Base-by-base conservation (phyloP, 1,140 invertebrate genomes). In the Drosophila chauvacae region DNA sequence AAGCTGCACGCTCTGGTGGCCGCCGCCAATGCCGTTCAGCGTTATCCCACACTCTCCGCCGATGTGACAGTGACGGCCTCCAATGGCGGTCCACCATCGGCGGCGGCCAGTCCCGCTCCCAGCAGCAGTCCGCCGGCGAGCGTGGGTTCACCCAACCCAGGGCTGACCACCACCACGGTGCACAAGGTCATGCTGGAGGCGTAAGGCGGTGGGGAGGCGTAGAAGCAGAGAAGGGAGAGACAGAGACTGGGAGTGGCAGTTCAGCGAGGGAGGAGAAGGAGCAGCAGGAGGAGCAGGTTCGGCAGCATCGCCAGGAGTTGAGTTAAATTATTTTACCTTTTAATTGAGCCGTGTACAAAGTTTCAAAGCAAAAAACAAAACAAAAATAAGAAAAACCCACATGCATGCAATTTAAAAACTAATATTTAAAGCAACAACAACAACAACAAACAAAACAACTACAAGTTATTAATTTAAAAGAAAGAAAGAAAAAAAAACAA, bases 161-260 rank as follows among this genome's bases (percentile, higher is more conserved):
- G 35, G 4, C 37, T 74, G 20, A 50, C 35, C 66, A 42, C 71
- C n/a, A 28, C 73, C n/a, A 28, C 80, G 76, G 93, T 94, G 93
- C 94, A 93, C 93, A 93, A 93, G 75, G 93, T 94, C 75, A 93
- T 94, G 93, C 77, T 94, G 85, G 94, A 94, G 90, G 94, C 94
- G 94, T 94, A 94, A 94, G 92, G 78, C 75, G 85, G 77, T 80
- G 0, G 2, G 23, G 33, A 28, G 48, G 30, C 9, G 18, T 6
- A 2, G 45, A 11, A 9, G 42, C 51, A 33, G 41, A 53, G 59
- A 63, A 63, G 74, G 59, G 60, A 76, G 83, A 77, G 77, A 68
- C 66, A 75, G 68, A 72, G 68, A 62, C 74, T 58, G 59, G 66
- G 59, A 69, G 48, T 53, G 56, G 47, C 50, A 64, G 51, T 37